Conservation (phyloP, 1,140 invertebrate species). For the Leptinotarsa texana region DNA sequence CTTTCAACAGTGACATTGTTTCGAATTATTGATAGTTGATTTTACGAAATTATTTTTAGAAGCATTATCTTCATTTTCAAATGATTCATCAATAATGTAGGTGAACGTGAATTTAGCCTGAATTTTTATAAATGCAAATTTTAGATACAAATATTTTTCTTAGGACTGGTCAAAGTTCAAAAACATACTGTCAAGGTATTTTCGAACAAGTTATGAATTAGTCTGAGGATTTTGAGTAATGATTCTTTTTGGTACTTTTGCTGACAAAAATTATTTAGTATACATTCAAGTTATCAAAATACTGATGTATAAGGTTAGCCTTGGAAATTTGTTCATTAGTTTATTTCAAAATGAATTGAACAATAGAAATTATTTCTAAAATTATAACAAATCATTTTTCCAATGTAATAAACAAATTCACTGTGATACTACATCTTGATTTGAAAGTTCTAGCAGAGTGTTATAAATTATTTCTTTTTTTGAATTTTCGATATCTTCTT, state of each 20-base stretch:
- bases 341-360: background rate
- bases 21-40: too few species aligned
- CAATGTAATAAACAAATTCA: background rate
- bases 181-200: too few species aligned
- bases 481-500: slow-evolving; percentile 25
- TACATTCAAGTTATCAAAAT: too few species aligned
- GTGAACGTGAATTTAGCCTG: too few species aligned
- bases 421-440: background rate
- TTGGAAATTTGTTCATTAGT: background rate
- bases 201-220: too few species aligned
- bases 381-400: background rate
- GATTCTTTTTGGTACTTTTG: background rate
- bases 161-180: background rate
- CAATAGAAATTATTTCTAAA: background rate
- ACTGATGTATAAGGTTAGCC: too few species aligned
- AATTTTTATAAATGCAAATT: too few species aligned
- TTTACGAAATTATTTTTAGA: too few species aligned
- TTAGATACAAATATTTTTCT: background rate
- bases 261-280: background rate
- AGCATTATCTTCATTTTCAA: too few species aligned
- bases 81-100: too few species aligned
- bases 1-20: too few species aligned
- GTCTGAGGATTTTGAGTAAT: too few species aligned
- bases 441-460: slow-evolving; percentile 17
- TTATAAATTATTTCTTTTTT: slow-evolving; percentile 25